Percentiles rank a stretch among this genome's conserved stretches.
These are phyloP conservation scores for Eupeodes latifasciatus DNA, from an alignment of 2,888 invertebrate species.

Conservation along the genomic window DNA sequence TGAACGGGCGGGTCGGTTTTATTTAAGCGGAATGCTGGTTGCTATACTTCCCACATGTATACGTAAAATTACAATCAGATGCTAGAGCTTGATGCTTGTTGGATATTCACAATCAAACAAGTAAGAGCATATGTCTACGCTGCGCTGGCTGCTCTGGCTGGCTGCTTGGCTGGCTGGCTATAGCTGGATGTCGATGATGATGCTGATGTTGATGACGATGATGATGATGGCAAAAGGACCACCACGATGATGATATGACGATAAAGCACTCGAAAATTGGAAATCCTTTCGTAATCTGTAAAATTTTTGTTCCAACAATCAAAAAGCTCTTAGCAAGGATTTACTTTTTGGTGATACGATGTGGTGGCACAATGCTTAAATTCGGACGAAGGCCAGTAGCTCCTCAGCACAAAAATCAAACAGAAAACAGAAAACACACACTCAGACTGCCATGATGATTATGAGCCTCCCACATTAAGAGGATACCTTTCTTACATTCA, in stretches of 20 bases:
- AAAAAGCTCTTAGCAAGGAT: conserved; percentile 77
- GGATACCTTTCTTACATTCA: not conserved
- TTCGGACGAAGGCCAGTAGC: conserved; percentile 47
- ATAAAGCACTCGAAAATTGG: conserved; percentile 68
- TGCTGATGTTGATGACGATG: conserved; percentile 20
- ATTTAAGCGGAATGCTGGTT: conserved; percentile 58
- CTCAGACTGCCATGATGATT: not conserved
- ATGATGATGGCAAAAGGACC: conserved; percentile 46
- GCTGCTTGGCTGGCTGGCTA: too few species aligned
- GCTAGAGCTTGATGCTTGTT: conserved; percentile 63
- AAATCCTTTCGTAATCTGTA: conserved; percentile 78
- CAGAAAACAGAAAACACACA: conserved; percentile 1
- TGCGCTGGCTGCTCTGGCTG: too few species aligned
- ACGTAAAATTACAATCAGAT: conserved; percentile 68
- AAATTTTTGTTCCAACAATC: conserved; percentile 78
- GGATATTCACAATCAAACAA: conserved; percentile 70
- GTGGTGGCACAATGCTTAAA: conserved; percentile 49
- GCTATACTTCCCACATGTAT: conserved; percentile 50
- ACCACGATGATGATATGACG: conserved; percentile 57
- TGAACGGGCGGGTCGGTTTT: conserved; percentile 38
- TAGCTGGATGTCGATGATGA: not conserved
- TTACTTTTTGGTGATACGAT: conserved; percentile 76
- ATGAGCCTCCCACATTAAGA: not conserved
- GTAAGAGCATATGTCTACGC: conserved; percentile 7
- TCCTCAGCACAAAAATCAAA: conserved; percentile 12